A percentile compares a stretch with the other conserved stretches of the same genome.
These are phyloP conservation scores for Garra rufa DNA, from an alignment of 2,113 vertebrate species.

Conservation along the genomic window DNA sequence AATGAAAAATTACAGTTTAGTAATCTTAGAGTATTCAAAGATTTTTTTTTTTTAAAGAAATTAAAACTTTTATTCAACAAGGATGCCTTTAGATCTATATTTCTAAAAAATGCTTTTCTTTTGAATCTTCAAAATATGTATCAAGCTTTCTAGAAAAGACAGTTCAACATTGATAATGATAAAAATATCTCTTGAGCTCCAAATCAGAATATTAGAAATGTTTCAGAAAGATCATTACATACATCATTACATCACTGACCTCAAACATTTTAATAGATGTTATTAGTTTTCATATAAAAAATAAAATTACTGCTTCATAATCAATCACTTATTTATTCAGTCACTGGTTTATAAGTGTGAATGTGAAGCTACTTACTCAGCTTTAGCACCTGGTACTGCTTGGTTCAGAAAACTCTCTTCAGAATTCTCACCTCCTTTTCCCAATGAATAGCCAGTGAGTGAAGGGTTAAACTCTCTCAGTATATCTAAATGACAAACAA, in stretches of 20 bases:
- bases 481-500: constrained; percentile 81
- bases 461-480: constrained; percentile 80
- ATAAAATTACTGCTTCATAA: background rate
- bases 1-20: background rate
- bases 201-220: too few relatives aligned
- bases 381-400: constrained; percentile 84
- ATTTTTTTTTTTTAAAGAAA: background rate
- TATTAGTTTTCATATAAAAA: background rate
- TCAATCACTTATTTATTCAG: background rate
- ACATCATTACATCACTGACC: too few relatives aligned
- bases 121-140: too few relatives aligned
- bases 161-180: too few relatives aligned
- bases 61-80: background rate
- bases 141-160: too few relatives aligned
- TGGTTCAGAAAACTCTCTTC: constrained; percentile 83
- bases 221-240: too few relatives aligned
- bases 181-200: too few relatives aligned
- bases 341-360: background rate
- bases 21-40: background rate
- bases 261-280: too few relatives aligned
- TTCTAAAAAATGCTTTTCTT: too few relatives aligned
- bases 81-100: background rate
- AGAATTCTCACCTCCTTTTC: constrained; percentile 61
- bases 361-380: constrained; percentile 66
- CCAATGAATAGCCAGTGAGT: constrained; percentile 80